Evolutionary conservation across 1,140 invertebrate genomes (phyloP), one percentile per base, ranked within the genome.

Genomic region (Microplitis mediator): DNA sequence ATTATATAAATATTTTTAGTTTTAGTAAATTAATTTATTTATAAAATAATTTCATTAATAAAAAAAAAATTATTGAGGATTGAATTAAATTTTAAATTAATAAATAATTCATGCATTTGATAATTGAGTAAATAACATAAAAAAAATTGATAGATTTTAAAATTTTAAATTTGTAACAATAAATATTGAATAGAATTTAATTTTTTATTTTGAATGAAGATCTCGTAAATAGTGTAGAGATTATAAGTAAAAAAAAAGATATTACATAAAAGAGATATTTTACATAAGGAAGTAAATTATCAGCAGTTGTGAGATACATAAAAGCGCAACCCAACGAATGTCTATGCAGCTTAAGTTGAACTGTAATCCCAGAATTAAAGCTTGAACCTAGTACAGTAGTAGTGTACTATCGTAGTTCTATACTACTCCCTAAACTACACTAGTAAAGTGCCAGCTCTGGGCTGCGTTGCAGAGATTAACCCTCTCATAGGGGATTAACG

Each of bases 311-410:
- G 56, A 58, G 56, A 58, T 58, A 58, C 14, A 23, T 58, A 58
- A 58, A 58, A 58, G 56, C 16, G 16, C 16, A 31, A 2, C 52
- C 16, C 52, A 16, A 11, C 23, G 9, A 23, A 8, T 54, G 16
- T 31, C 16, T 23, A 16, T 3, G 23, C 56, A 31, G 23, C 5
- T 58, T n/a, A 50, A 16, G 34, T 64, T 23, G 5, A 13, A 9
- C 6, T 36, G 1, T 64, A 64, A 64, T 64, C 62, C 62, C 13
- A 31, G 62, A 64, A 64, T 50, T 64, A 64, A 35, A 50, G 16
- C 62, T 35, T 50, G 35, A 16, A 23, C 13, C 39, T 61, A 61
- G 58, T 61, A 13, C 31, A 31, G 58, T 31, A 13, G 9, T 23
- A 31, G 58, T 61, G 4, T 4, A 61, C 16, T 31, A 31, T 2